Evolutionary conservation across 2,888 invertebrate genomes (phyloP), one percentile per base, ranked within the genome.

Genomic region (Cynaeus angustus): DNA sequence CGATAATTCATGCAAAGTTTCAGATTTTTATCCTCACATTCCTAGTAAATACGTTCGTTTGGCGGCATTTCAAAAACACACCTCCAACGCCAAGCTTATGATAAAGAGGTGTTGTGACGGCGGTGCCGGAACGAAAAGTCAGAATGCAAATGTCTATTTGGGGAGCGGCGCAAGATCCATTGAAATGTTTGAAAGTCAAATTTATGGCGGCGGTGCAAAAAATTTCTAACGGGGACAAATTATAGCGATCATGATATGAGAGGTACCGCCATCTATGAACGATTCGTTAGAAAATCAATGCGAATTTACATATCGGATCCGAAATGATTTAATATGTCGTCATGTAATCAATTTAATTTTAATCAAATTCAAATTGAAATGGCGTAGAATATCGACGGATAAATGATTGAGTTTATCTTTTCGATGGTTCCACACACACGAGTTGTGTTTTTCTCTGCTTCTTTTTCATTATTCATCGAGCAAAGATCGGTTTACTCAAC

Each of bases 131-230:
- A 61, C 53, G 50, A 67, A 50, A 59, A 53, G 71, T 56, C 59
- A 70, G 71, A 72, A 72, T 74, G 64, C 68, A 73, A 75, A 75
- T 73, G 71, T 70, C 73, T 72, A 71, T 72, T 69, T 72, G 65
- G 48, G 72, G 52, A 58, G 45, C 45, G 64, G 66, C 66, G 21
- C 9, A 70, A 21, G 1, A 21, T 71, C 66, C 28, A 52, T 56
- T 52, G 43, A 66, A 67, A 67, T 59, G 67, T 59, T 67, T 67
- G 67, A 52, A 59, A 67, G 59, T 52, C 59, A 59, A 59, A 67
- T 67, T 67, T 50, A 67, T 59, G 45, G 58, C 46, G 46, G n/a
- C 33, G 9, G 3, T 3, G 26, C 21, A 10, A 48, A 48, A 13
- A 26, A 53, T 12, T 8, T 12, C n/a, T 21, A 21, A 4, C 21